Conservation (phyloP, 2,888 invertebrate species). For the Cybosia mesomella region DNA sequence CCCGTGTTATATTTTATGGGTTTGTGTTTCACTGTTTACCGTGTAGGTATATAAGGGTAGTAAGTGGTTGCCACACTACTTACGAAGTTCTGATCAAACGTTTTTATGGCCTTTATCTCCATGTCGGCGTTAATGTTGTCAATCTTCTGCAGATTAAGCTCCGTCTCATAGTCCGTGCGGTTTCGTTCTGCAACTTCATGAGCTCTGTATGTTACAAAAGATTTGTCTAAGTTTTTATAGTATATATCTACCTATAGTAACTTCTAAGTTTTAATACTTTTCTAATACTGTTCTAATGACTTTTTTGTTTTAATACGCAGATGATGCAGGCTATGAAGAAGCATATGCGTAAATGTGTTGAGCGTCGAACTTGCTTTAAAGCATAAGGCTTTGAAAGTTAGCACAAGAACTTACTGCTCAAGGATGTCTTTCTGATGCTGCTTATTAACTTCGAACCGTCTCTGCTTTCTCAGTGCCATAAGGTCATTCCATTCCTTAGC, state of each 20-base stretch:
- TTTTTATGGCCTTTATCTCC: slow-evolving; percentile 69
- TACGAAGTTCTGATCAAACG: slow-evolving; percentile 76
- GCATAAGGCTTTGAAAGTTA: neutral
- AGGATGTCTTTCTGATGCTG: slow-evolving; percentile 73
- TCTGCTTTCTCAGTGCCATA: slow-evolving; percentile 54
- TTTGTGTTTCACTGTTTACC: no score
- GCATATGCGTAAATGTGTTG: no score
- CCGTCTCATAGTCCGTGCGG: slow-evolving; percentile 70
- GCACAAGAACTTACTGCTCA: slow-evolving; percentile 68
- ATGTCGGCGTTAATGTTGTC: slow-evolving; percentile 72
- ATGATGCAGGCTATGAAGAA: no score
- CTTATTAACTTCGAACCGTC: slow-evolving; percentile 70
- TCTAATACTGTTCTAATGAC: no score
- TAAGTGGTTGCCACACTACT: slow-evolving; percentile 38
- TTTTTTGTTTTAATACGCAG: no score
- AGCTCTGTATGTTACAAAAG: slow-evolving; percentile 56
- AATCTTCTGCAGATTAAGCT: slow-evolving; percentile 68
- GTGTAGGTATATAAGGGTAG: neutral
- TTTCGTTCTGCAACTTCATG: slow-evolving; percentile 71
- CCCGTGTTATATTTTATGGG: no score
- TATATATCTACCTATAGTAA: no score
- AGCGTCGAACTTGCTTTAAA: no score
- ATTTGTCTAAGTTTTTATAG: neutral
- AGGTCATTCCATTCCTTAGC: slow-evolving; percentile 75
- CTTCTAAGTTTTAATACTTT: no score